phyloP scores from a whole-genome alignment of 1,140 invertebrate genomes.

The Drosophila miranda region DNA sequence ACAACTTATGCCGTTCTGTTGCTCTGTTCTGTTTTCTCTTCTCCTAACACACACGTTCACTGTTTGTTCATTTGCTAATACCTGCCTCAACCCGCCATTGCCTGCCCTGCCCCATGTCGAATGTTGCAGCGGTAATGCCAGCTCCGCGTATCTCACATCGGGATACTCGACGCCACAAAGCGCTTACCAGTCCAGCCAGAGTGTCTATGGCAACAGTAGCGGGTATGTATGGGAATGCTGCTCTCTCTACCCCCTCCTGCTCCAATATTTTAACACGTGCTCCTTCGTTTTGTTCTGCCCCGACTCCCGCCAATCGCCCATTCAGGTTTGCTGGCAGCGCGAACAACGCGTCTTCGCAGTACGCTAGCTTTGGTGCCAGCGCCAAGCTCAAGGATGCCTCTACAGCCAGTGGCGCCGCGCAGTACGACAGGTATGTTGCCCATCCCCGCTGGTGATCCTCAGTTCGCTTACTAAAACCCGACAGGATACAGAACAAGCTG shows the following conservation, averaged over 20 bases:
- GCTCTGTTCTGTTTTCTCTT: conserved; percentile 25
- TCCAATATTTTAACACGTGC: conserved; percentile 3
- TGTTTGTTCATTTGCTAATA: conserved; percentile 28
- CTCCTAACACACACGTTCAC: conserved; percentile 24
- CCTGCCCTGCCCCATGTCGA: conserved; percentile 18
- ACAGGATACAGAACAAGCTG: too few relatives aligned
- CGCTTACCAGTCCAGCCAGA: conserved; percentile 82
- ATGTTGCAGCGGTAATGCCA: conserved; percentile 74
- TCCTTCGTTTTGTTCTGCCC: conserved; percentile 27
- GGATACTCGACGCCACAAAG: conserved; percentile 80
- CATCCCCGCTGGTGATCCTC: background rate
- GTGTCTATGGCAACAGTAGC: conserved; percentile 82
- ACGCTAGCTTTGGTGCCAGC: conserved; percentile 80
- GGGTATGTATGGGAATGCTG: conserved; percentile 67
- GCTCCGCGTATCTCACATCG: conserved; percentile 80
- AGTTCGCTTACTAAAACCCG: conserved; percentile 14
- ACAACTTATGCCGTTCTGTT: too few relatives aligned
- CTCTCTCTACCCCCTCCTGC: background rate
- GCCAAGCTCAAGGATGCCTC: conserved; percentile 79
- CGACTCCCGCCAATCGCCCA: conserved; percentile 3
- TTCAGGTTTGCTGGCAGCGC: conserved; percentile 77
- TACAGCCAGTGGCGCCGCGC: conserved; percentile 59
- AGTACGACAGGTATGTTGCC: conserved; percentile 79
- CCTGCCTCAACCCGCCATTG: conserved; percentile 18
- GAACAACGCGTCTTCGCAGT: conserved; percentile 78